Percentiles rank a stretch among this genome's conserved stretches.
Evolutionary conservation across 2,797 vertebrate species (phyloP).

Genomic region (Acestrorhynchus altus): DNA sequence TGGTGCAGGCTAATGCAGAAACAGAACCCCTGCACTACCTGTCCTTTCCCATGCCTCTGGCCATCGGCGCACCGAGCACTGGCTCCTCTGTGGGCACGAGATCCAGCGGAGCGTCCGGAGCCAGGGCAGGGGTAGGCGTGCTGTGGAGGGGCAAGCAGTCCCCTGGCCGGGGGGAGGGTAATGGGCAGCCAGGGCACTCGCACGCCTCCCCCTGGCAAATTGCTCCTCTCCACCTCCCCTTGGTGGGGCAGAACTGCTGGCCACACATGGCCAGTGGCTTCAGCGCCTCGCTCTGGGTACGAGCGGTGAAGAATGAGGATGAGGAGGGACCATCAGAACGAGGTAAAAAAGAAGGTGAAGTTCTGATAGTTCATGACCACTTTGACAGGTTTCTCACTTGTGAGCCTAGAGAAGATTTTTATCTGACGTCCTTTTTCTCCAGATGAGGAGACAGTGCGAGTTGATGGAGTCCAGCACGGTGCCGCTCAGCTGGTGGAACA

Average conservation of each 20-base stretch:
- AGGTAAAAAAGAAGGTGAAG: conserved; percentile 74
- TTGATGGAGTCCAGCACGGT: conserved; percentile 67
- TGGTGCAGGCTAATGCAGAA: conserved; percentile 83
- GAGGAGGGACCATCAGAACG: conserved; percentile 69
- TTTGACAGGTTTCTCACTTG: too few species aligned
- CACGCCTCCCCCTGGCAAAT: conserved; percentile 90
- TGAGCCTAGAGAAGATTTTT: too few species aligned
- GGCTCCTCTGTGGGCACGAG: conserved; percentile 73
- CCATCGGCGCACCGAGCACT: conserved; percentile 51
- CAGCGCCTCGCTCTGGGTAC: conserved; percentile 92
- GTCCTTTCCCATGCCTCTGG: conserved; percentile 83
- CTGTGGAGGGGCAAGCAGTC: conserved; percentile 82
- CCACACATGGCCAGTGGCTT: conserved; percentile 97
- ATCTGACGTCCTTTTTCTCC: too few species aligned
- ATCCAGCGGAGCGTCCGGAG: conserved; percentile 66
- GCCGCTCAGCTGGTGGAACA: conserved; percentile 70
- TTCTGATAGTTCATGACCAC: too few species aligned
- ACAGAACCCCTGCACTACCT: conserved; percentile 89
- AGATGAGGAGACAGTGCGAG: conserved; percentile 76
- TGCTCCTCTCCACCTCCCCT: conserved; percentile 89
- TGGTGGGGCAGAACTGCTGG: conserved; percentile 97
- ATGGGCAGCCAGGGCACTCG: conserved; percentile 72
- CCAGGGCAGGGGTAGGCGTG: conserved; percentile 75
- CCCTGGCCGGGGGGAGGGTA: conserved; percentile 73
- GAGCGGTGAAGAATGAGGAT: conserved; percentile 71